phyloP scores from a whole-genome alignment of 1,140 invertebrate genomes.

The Holcopasites calliopsidis region DNA sequence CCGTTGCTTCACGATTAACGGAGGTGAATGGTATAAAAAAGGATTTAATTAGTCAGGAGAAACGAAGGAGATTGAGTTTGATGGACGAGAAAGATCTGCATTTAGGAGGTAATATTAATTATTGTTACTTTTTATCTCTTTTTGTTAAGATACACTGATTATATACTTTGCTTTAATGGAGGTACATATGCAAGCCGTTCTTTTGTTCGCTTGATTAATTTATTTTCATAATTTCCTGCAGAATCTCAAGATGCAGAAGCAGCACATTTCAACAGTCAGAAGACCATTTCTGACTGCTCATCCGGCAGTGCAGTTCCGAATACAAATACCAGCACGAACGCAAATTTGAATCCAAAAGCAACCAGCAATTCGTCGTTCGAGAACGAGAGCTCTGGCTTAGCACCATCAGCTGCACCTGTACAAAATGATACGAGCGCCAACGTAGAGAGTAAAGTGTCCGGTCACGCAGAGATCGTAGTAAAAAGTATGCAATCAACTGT shows the following conservation, averaged over 20 bases:
- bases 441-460: slow-evolving; percentile 61
- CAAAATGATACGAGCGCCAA: slow-evolving; percentile 43
- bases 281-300: slow-evolving; percentile 57
- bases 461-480: slow-evolving; percentile 41
- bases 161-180: slow-evolving; percentile 4
- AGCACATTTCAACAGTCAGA: slow-evolving; percentile 70
- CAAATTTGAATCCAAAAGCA: slow-evolving; percentile 26
- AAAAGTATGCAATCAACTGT: slow-evolving; percentile 62
- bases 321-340: slow-evolving; percentile 47
- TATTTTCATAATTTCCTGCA: slow-evolving; percentile 56
- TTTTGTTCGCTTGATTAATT: background rate
- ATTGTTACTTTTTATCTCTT: too few species aligned
- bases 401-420: slow-evolving; percentile 54
- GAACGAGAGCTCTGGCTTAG: slow-evolving; percentile 58
- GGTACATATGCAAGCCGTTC: too few species aligned
- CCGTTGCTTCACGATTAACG: slow-evolving; percentile 65
- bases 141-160: slow-evolving; percentile 21
- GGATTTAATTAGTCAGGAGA: slow-evolving; percentile 75
- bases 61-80: slow-evolving; percentile 75
- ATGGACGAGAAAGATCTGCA: slow-evolving; percentile 78
- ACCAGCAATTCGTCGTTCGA: slow-evolving; percentile 61
- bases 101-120: slow-evolving; percentile 74
- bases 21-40: slow-evolving; percentile 77
- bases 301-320: slow-evolving; percentile 45
- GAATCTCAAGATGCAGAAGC: slow-evolving; percentile 76